phyloP scores from a whole-genome alignment of 2,113 vertebrate species.

The Porphyrio hochstetteri region DNA sequence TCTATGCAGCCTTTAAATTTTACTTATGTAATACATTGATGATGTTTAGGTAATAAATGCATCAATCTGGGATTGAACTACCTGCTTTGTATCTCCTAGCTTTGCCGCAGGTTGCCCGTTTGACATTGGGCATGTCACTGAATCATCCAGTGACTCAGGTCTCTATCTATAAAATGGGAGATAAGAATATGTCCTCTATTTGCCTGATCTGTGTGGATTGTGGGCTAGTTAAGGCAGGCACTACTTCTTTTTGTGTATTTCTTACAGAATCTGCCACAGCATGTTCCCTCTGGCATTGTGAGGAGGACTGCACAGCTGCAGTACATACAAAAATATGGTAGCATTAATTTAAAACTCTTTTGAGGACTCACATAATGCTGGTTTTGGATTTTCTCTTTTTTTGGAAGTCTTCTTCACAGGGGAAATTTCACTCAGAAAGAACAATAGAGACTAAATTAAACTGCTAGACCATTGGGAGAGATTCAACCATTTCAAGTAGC shows the following conservation, averaged over 20 bases:
- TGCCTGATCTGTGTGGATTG: background rate
- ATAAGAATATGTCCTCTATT: background rate
- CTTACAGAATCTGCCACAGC: background rate
- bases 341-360: constrained; percentile 23
- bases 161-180: background rate
- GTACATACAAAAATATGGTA: constrained; percentile 8
- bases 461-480: background rate
- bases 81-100: background rate
- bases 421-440: constrained; percentile 23
- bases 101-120: background rate
- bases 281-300: background rate
- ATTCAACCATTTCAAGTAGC: background rate
- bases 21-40: background rate
- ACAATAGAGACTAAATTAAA: background rate
- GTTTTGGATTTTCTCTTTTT: background rate
- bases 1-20: background rate
- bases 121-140: background rate
- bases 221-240: background rate
- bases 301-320: background rate
- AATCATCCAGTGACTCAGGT: background rate
- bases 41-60: background rate
- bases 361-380: background rate
- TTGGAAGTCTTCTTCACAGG: background rate
- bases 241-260: background rate
- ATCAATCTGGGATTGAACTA: background rate